These are phyloP conservation scores for Hyphantria cunea DNA, from an alignment of 1,140 invertebrate species.

Conservation along the genomic window DNA sequence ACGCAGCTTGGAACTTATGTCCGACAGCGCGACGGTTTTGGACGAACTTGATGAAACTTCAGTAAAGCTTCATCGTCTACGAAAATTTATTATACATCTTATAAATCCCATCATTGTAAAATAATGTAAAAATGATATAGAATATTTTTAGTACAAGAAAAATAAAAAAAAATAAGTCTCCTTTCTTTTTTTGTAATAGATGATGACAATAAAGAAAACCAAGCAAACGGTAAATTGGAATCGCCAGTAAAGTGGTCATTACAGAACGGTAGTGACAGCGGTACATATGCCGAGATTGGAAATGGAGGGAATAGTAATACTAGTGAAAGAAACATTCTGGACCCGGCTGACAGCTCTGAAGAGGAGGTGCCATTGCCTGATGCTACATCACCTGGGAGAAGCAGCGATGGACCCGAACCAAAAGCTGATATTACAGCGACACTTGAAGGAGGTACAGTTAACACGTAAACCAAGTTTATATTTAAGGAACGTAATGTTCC, in stretches of 20 bases:
- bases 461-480: slow-evolving; percentile 2
- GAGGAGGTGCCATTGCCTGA: slow-evolving; percentile 72
- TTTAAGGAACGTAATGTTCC: too few relatives aligned
- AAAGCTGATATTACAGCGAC: slow-evolving; percentile 70
- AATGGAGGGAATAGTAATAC: slow-evolving; percentile 60
- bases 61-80: too few relatives aligned
- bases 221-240: slow-evolving; percentile 72
- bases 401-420: slow-evolving; percentile 74
- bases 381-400: slow-evolving; percentile 69
- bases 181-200: slow-evolving; percentile 41
- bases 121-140: too few relatives aligned
- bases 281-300: slow-evolving; percentile 73
- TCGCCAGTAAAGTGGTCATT: slow-evolving; percentile 71
- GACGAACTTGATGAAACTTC: too few relatives aligned
- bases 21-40: too few relatives aligned
- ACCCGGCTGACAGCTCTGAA: slow-evolving; percentile 74
- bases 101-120: too few relatives aligned
- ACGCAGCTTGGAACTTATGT: too few relatives aligned
- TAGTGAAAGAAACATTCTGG: slow-evolving; percentile 66
- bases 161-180: too few relatives aligned
- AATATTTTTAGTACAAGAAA: too few relatives aligned
- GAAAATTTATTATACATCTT: too few relatives aligned
- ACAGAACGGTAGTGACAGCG: slow-evolving; percentile 74
- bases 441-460: slow-evolving; percentile 71
- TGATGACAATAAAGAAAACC: slow-evolving; percentile 77